These are phyloP conservation scores for Lycopodina hypogea DNA, from an alignment of 37 sponge, comb jelly and placozoan species.

Conservation along the genomic window DNA sequence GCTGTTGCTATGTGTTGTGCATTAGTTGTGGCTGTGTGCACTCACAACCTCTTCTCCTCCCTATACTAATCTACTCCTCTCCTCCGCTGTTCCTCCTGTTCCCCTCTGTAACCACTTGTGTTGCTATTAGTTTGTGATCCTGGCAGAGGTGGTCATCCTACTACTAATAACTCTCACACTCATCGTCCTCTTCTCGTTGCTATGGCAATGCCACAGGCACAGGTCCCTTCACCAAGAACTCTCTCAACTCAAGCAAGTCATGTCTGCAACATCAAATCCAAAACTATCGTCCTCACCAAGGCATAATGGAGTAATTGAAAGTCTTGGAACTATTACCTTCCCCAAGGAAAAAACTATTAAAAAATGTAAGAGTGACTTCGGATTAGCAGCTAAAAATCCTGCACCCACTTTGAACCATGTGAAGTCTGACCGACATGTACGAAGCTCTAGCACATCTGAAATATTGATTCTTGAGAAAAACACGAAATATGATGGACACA, in stretches of 20 bases:
- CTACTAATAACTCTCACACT: background rate
- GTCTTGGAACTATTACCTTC: too few species aligned
- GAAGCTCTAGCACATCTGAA: background rate
- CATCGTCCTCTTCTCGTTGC: background rate
- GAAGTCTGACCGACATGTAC: background rate
- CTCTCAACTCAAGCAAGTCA: background rate
- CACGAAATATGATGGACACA: background rate
- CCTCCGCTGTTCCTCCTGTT: too few species aligned
- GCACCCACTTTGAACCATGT: too few species aligned
- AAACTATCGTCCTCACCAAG: too few species aligned
- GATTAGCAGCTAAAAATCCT: background rate
- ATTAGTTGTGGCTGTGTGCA: too few species aligned
- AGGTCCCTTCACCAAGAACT: background rate
- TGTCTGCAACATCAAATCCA: too few species aligned
- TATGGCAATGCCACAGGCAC: slow-evolving; percentile 8
- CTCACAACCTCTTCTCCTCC: too few species aligned
- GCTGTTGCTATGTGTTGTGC: too few species aligned
- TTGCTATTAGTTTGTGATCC: too few species aligned
- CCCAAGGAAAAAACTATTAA: background rate
- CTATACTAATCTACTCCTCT: too few species aligned
- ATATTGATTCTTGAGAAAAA: background rate
- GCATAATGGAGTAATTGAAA: too few species aligned
- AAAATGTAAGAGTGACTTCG: background rate
- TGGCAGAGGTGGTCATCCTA: background rate
- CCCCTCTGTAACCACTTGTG: too few species aligned